These are phyloP conservation scores for Andrena trimmerana DNA, from an alignment of 2,888 invertebrate species.

Conservation along the genomic window DNA sequence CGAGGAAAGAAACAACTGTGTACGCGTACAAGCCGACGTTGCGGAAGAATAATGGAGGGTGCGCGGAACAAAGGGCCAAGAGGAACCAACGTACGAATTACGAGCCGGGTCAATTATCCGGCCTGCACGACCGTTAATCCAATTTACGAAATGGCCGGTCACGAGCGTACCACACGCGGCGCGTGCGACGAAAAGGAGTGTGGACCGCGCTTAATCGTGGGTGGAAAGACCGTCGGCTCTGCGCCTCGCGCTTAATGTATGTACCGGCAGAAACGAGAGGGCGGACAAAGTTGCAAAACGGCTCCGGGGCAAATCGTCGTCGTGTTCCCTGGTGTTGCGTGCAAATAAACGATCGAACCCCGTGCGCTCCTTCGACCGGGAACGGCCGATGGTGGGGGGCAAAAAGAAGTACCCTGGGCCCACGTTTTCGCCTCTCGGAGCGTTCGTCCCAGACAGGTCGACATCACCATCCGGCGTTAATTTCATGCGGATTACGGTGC, in stretches of 20 bases:
- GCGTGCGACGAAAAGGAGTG: slow-evolving; percentile 63
- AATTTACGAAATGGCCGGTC: slow-evolving; percentile 66
- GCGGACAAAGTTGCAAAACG: slow-evolving; percentile 36
- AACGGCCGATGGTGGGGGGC: neutral
- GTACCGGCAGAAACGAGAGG: slow-evolving; percentile 27
- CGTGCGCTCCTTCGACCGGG: neutral
- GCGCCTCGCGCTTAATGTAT: slow-evolving; percentile 10
- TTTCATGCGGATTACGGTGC: slow-evolving; percentile 21
- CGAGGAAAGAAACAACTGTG: neutral
- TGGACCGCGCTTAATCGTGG: slow-evolving; percentile 58
- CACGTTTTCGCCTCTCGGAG: neutral
- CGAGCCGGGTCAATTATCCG: slow-evolving; percentile 61
- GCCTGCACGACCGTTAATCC: slow-evolving; percentile 64
- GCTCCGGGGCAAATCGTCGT: slow-evolving; percentile 15
- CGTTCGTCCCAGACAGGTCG: neutral
- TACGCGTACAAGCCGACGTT: slow-evolving; percentile 8
- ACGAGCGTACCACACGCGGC: slow-evolving; percentile 63
- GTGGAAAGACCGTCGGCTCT: slow-evolving; percentile 46
- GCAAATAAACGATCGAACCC: slow-evolving; percentile 22
- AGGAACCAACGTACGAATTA: slow-evolving; percentile 60
- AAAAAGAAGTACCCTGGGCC: neutral
- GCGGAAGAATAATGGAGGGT: slow-evolving; percentile 47
- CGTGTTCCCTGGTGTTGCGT: slow-evolving; percentile 30
- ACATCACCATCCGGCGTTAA: slow-evolving; percentile 16
- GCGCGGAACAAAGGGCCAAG: slow-evolving; percentile 45